phyloP scores from a whole-genome alignment of 2,797 vertebrate species.

The Pampus argenteus region DNA sequence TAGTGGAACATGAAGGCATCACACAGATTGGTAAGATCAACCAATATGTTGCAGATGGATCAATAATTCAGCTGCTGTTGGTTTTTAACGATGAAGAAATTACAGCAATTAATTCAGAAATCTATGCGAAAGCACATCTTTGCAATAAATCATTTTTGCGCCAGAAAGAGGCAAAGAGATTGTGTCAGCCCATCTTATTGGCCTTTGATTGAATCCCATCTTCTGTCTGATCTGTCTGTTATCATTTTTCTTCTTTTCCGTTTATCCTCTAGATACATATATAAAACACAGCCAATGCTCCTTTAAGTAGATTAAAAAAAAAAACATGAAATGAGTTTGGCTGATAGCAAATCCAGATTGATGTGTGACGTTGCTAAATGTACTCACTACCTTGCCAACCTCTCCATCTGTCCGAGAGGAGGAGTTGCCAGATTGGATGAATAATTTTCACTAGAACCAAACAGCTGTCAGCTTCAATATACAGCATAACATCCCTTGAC shows the following conservation, averaged over 20 bases:
- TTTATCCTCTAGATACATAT: constrained; percentile 4
- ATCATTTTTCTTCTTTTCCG: background rate
- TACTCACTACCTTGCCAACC: constrained; percentile 75
- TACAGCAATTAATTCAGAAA: background rate
- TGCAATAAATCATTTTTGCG: background rate
- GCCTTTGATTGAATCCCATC: background rate
- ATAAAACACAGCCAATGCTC: background rate
- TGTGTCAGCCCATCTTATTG: background rate
- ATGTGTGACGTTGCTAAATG: constrained; percentile 76
- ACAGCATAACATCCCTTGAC: constrained; percentile 74
- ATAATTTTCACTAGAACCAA: constrained; percentile 74
- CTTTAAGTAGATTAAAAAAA: background rate
- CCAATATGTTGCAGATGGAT: background rate
- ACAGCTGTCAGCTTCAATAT: constrained; percentile 82
- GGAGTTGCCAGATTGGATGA: constrained; percentile 76
- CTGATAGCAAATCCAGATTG: constrained; percentile 46
- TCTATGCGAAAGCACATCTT: background rate
- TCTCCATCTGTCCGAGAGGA: constrained; percentile 82
- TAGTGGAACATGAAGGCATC: background rate
- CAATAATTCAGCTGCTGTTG: background rate
- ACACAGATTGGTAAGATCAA: background rate
- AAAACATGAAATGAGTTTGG: constrained; percentile 39
- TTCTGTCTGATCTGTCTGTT: no score
- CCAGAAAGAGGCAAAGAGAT: background rate
- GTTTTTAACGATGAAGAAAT: background rate